phyloP scores from a whole-genome alignment of 2,113 vertebrate species.

The Bubo scandiacus region DNA sequence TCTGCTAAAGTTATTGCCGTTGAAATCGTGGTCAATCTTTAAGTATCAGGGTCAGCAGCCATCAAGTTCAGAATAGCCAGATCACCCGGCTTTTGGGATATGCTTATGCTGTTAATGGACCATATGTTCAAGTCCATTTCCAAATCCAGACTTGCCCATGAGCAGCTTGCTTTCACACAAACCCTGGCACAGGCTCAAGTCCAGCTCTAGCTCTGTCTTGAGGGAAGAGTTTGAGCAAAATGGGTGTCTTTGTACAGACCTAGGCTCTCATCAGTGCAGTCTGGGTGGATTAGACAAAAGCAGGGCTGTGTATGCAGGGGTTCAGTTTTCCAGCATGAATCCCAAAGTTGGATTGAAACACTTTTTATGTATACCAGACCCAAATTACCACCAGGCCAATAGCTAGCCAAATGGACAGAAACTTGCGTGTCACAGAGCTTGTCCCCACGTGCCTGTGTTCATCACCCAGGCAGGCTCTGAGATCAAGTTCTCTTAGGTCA shows the following conservation, averaged over 20 bases:
- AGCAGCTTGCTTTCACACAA: neutral
- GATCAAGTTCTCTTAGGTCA: neutral
- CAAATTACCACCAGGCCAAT: neutral
- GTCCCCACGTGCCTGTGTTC: neutral
- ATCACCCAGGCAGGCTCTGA: neutral
- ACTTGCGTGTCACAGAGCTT: neutral
- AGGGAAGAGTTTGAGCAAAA: neutral
- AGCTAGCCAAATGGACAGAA: neutral
- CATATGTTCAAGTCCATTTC: neutral
- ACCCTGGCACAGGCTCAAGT: neutral
- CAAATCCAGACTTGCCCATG: neutral
- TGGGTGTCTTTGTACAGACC: neutral
- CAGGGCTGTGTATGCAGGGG: neutral
- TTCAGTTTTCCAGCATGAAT: neutral
- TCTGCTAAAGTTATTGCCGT: neutral
- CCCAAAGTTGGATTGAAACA: neutral
- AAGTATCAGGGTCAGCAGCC: neutral
- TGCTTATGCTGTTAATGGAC: neutral
- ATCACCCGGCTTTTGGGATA: neutral
- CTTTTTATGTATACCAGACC: neutral
- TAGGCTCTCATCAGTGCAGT: neutral
- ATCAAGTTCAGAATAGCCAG: neutral
- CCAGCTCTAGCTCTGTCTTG: neutral
- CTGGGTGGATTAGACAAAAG: neutral
- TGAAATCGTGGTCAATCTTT: neutral